These are phyloP conservation scores for Physella acuta DNA, from an alignment of 1,140 invertebrate genomes.

Conservation along the genomic window DNA sequence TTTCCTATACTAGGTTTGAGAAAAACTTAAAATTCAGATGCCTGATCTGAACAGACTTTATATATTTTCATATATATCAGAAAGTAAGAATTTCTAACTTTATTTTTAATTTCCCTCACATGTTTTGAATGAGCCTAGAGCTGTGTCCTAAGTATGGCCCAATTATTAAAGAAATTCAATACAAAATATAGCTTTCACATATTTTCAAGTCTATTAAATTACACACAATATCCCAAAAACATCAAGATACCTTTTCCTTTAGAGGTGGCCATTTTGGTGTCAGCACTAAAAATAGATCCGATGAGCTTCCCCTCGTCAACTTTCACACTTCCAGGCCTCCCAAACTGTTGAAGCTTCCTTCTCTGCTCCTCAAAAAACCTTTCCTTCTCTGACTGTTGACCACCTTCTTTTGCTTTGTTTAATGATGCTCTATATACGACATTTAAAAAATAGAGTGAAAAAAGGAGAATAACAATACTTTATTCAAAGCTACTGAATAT, in stretches of 20 bases:
- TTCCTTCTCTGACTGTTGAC: slow-evolving; percentile 33
- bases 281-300: slow-evolving; percentile 45
- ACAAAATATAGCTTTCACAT: background rate
- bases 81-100: too few relatives aligned
- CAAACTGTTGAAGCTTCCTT: slow-evolving; percentile 39
- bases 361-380: slow-evolving; percentile 42
- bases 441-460: background rate
- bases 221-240: background rate
- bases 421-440: slow-evolving; percentile 8
- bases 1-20: too few relatives aligned
- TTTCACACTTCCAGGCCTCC: slow-evolving; percentile 25
- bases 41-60: too few relatives aligned
- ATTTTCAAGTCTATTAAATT: background rate
- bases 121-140: too few relatives aligned
- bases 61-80: too few relatives aligned
- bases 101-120: too few relatives aligned
- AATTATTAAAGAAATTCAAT: slow-evolving; percentile 4
- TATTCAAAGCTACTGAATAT: background rate
- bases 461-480: background rate
- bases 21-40: too few relatives aligned
- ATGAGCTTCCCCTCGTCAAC: slow-evolving; percentile 40
- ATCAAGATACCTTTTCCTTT: slow-evolving; percentile 8
- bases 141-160: too few relatives aligned
- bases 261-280: background rate
- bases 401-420: slow-evolving; percentile 7